Evolutionary conservation across 2,888 invertebrate genomes (phyloP), one percentile per base, ranked within the genome.

Genomic region (Protodeltote pygarga): DNA sequence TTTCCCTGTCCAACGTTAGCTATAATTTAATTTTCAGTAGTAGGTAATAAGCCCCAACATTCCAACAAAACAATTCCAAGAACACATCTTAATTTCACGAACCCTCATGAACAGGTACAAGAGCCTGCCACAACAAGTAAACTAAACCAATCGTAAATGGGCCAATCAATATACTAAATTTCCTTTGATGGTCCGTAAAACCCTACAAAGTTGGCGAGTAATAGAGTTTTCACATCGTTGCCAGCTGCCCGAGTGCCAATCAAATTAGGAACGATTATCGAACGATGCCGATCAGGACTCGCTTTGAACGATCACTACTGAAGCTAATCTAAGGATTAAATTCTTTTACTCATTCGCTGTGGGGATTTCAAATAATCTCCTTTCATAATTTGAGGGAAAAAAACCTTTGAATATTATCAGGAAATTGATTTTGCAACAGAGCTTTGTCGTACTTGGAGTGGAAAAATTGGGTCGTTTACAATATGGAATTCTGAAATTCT

Each of bases 201-300:
- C 76, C 73, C 71, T 61, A 65, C 68, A 71, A 74, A 83, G 76
- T 81, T 76, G 72, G 75, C 64, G 73, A 75, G 77, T 81, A 80
- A 83, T 79, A 81, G 81, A 86, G 83, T 86, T 85, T 85, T 81
- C 85, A 82, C 81, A 72, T 86, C 83, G 81, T 76, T 72, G 75
- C 72, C 89, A 89, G 87, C 82, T 89, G 89, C 75, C 76, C 75
- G 71, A 71, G 75, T 82, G 83, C 83, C 89, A 84, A 89, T 89
- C 90, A 89, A 89, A 89, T 90, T 89, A 89, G 81, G 77, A 71
- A 58, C 80, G 82, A 87, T 89, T 86, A 86, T 82, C 77, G 78
- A 76, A 49, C 71, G 71, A 64, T 55, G 70, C 70, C 75, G 76
- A 77, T 75, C 77, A 72, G 72, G 70, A 72, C 71, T 74, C 76